Base-by-base conservation (phyloP, 2,113 vertebrate genomes). In the Cathartes aura region DNA sequence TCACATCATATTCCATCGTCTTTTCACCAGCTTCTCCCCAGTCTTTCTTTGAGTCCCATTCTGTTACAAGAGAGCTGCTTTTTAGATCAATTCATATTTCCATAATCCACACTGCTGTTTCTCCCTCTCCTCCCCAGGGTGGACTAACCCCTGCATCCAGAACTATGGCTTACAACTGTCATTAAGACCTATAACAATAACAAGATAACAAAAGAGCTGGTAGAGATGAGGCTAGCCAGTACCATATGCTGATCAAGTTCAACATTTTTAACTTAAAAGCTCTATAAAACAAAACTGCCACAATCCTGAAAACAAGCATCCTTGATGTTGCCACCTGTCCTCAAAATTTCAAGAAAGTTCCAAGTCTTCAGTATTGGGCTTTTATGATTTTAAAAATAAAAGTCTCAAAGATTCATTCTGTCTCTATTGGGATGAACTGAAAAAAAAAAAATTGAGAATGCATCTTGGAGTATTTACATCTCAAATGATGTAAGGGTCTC, bases 11-110 rank as follows among this genome's bases (percentile, higher is more conserved):
- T 99, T 98, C 99, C 98, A 97, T 98, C 98, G 97, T 98, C 98
- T 98, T 98, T 98, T 98, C 98, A 98, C 96, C 97, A 99, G 98
- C 98, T 98, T 98, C 98, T 98, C 98, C 98, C 98, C 98, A 98
- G 99, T 98, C 98, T 98, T 98, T 98, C 99, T 99, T 99, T 99
- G 99, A 99, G 98, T 90, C 97, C 98, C 98, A 98, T 99, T 99
- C 99, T 99, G 98, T 98, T 98, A 99, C 97, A 97, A 98, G 97
- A 97, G 98, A 94, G 92, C 96, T 98, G 93, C 98, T 98, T 98
- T 98, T 98, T 97, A 99, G 99, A 99, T 99, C 99, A 99, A 99
- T 99, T 99, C 99, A 99, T 99, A 99, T 99, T 99, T 99, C 99
- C 99, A 99, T 99, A 99, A 99, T 99, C 99, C 99, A 99, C 99